Base-by-base conservation (phyloP, 1,140 invertebrate species). In the Brachionus plicatilis region DNA sequence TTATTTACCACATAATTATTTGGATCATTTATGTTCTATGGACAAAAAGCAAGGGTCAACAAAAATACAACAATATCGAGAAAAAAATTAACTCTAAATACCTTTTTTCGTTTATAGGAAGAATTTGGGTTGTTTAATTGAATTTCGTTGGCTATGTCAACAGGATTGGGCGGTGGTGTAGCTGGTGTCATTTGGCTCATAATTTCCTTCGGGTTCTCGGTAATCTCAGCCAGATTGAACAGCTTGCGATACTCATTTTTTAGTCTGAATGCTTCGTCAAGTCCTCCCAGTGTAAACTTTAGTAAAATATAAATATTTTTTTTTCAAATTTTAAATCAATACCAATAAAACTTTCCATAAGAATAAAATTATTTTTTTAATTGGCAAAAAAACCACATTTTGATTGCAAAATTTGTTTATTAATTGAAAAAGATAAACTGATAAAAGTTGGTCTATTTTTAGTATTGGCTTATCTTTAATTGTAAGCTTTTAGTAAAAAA, bases 281-380 rank as follows among this genome's bases (percentile, higher is more conserved):
- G 94, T 12, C 96, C 96, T 27, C 96, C 96, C 20, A 98, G 90
- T 11, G 94, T 94, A 1, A 96, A 92, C 90, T 91, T 72, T 0
- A 85, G 45, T 80, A 20, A 33, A 65, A 37, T 6, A 37, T 0
- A 37, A 17, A 43, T 43, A 79, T 70, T 60, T 53, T 72, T 53
- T 17, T 17, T 60, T 20, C 11, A 41, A 43, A 12, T 20, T 56
- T 56, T 53, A 84, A 60, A 20, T 66, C 85, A 86, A 87, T 86
- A 91, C 90, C 75, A 99, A 90, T 65, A 97, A 92, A 3, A 96
- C 92, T 91, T 99, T 99, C 97, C 97, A 99, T 12, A 99, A 88
- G 2, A 99, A 89, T n/a, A 99, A 90, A 33, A 99, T 90, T 78
- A 98, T 94, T 91, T 99, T 99, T 89, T 97, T 98, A 92, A 98